Conservation (phyloP, 2,888 invertebrate species). For the Aleiodes alternator region DNA sequence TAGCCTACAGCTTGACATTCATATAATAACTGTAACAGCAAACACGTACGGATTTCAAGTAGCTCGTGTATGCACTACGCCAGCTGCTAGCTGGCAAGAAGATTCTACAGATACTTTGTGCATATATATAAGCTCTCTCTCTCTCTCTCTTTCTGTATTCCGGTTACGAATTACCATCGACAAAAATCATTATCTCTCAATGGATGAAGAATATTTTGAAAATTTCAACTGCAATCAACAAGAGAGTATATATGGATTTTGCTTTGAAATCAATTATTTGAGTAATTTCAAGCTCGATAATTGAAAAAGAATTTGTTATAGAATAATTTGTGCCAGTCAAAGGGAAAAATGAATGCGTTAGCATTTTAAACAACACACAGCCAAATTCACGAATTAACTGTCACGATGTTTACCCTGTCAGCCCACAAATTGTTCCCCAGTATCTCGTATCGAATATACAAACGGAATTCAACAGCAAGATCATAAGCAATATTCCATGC, state of each 20-base stretch:
- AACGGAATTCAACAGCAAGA: constrained; percentile 40
- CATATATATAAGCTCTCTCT: too few species aligned
- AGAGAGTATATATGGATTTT: too few species aligned
- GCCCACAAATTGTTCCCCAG: constrained; percentile 34
- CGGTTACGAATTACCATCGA: too few species aligned
- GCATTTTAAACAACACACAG: constrained; percentile 33
- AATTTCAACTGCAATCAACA: too few species aligned
- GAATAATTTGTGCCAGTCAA: constrained; percentile 9
- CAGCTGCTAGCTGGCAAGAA: constrained; percentile 18
- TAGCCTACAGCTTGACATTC: constrained; percentile 34
- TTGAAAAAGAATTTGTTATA: too few species aligned
- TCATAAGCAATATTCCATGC: constrained; percentile 44
- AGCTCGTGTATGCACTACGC: not conserved
- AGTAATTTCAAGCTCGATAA: too few species aligned
- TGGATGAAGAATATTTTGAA: too few species aligned
- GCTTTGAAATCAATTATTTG: too few species aligned
- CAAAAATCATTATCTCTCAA: too few species aligned
- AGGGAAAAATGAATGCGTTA: constrained; percentile 31
- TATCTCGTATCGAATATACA: constrained; percentile 32
- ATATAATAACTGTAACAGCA: constrained; percentile 36
- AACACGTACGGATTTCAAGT: constrained; percentile 34
- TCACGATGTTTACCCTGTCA: constrained; percentile 43
- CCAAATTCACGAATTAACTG: constrained; percentile 46
- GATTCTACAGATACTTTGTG: not conserved
- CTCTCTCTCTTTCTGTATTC: too few species aligned